Evolutionary conservation across 2,888 invertebrate genomes (phyloP).

Genomic region (Euzophera pinguis): DNA sequence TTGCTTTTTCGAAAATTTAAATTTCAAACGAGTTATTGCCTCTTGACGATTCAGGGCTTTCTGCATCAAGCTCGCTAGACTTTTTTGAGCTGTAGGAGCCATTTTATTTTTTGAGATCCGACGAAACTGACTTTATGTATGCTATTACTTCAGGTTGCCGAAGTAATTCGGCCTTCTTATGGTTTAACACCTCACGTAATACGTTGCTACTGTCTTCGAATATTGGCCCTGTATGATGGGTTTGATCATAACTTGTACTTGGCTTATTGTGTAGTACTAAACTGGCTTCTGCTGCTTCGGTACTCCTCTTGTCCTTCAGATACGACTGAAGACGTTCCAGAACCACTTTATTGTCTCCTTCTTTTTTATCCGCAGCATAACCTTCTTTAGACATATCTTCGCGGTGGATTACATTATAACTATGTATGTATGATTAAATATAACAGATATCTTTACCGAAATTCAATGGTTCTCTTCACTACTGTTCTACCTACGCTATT

Average conservation of each 20-base stretch:
- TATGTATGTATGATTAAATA: not conserved
- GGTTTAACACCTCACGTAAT: conserved; percentile 66
- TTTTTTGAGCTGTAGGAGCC: conserved; percentile 62
- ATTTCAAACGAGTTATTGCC: conserved; percentile 55
- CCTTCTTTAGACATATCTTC: conserved; percentile 73
- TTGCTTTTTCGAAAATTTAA: conserved; percentile 64
- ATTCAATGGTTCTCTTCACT: too few species aligned
- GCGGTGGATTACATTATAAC: conserved; percentile 33
- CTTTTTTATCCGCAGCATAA: conserved; percentile 72
- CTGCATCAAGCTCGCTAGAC: conserved; percentile 64
- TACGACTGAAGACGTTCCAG: conserved; percentile 70
- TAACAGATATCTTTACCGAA: not conserved
- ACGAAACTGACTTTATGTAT: conserved; percentile 60
- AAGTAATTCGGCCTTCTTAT: conserved; percentile 68
- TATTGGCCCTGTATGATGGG: conserved; percentile 35
- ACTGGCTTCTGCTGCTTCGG: conserved; percentile 49
- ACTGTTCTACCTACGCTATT: too few species aligned
- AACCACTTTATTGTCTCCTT: conserved; percentile 71
- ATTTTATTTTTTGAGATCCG: conserved; percentile 67
- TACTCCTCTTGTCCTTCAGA: conserved; percentile 68
- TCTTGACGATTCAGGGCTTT: conserved; percentile 64
- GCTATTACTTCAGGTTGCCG: conserved; percentile 69
- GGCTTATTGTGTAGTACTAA: conserved; percentile 57
- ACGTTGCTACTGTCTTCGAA: conserved; percentile 64
- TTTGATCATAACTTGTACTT: conserved; percentile 61